Conservation (phyloP, 2,888 invertebrate species). For the Hyalella azteca region DNA sequence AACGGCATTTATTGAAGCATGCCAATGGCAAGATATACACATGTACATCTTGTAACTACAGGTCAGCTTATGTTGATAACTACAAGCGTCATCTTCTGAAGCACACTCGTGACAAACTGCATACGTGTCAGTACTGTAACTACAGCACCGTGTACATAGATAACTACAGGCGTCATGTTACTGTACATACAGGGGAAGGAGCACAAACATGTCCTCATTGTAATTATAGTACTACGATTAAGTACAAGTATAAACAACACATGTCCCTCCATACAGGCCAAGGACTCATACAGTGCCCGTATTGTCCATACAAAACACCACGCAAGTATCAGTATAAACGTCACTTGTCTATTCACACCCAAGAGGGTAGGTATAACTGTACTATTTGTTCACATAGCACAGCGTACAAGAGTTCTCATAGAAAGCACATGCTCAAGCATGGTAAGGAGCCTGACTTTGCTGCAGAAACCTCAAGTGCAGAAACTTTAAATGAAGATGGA, state of each 20-base stretch:
- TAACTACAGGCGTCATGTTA: slow-evolving; percentile 26
- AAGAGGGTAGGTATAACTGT: slow-evolving; percentile 24
- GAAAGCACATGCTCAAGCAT: slow-evolving; percentile 29
- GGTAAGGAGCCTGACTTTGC: slow-evolving; percentile 17
- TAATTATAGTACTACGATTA: slow-evolving; percentile 26
- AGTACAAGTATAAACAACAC: slow-evolving; percentile 35
- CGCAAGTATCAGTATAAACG: slow-evolving; percentile 24
- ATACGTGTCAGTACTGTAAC: slow-evolving; percentile 15
- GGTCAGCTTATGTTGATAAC: background rate
- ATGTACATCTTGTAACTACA: background rate
- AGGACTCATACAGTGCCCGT: slow-evolving; percentile 14
- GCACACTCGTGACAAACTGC: slow-evolving; percentile 4
- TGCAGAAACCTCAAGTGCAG: background rate
- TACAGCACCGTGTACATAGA: slow-evolving; percentile 35
- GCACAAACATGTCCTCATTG: slow-evolving; percentile 26
- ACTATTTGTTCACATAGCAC: slow-evolving; percentile 26
- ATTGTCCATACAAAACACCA: slow-evolving; percentile 23
- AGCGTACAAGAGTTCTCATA: slow-evolving; percentile 10
- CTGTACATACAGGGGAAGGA: slow-evolving; percentile 11
- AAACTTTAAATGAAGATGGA: background rate
- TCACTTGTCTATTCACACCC: slow-evolving; percentile 27
- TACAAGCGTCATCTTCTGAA: slow-evolving; percentile 1
- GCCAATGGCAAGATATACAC: background rate
- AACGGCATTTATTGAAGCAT: slow-evolving; percentile 32
- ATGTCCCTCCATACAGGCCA: slow-evolving; percentile 33